Conservation (phyloP, 1,140 invertebrate genomes). For the Drosophila burlai region DNA sequence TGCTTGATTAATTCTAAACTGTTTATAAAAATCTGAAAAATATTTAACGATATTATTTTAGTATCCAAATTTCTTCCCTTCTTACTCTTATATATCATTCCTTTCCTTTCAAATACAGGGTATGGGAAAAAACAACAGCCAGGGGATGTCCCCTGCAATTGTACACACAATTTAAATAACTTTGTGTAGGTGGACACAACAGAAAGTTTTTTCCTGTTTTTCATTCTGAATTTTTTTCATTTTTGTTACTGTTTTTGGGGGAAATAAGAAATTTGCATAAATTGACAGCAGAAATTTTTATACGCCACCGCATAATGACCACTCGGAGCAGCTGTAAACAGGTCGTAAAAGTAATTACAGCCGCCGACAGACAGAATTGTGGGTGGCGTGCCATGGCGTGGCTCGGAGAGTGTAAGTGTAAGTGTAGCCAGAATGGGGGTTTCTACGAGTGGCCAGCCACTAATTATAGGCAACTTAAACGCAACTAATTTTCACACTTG, state of each 20-base stretch:
- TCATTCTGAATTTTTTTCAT: slow-evolving; percentile 7
- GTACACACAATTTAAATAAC: slow-evolving; percentile 48
- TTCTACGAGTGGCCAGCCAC: slow-evolving; percentile 40
- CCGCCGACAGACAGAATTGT: slow-evolving; percentile 17
- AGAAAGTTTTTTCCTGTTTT: slow-evolving; percentile 46
- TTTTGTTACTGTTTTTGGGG: slow-evolving; percentile 7
- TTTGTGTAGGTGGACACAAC: slow-evolving; percentile 72
- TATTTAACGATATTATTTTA: not conserved
- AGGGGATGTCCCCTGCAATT: slow-evolving; percentile 12
- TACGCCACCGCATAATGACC: slow-evolving; percentile 73
- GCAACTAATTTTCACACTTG: slow-evolving; percentile 83
- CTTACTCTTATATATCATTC: not conserved
- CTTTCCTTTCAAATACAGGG: not conserved
- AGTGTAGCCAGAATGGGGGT: slow-evolving; percentile 18
- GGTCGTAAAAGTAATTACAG: slow-evolving; percentile 84
- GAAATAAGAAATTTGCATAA: slow-evolving; percentile 83
- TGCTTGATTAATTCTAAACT: too few relatives aligned
- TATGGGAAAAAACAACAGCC: slow-evolving; percentile 42
- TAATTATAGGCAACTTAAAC: slow-evolving; percentile 82
- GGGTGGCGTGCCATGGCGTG: not conserved
- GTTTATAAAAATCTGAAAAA: not conserved
- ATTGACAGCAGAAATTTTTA: slow-evolving; percentile 73
- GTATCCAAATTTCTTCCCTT: not conserved
- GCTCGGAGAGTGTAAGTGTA: not conserved
- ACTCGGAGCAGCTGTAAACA: slow-evolving; percentile 84